Conservation (phyloP, 2,888 invertebrate genomes). For the Mallateleia sp. region DNA sequence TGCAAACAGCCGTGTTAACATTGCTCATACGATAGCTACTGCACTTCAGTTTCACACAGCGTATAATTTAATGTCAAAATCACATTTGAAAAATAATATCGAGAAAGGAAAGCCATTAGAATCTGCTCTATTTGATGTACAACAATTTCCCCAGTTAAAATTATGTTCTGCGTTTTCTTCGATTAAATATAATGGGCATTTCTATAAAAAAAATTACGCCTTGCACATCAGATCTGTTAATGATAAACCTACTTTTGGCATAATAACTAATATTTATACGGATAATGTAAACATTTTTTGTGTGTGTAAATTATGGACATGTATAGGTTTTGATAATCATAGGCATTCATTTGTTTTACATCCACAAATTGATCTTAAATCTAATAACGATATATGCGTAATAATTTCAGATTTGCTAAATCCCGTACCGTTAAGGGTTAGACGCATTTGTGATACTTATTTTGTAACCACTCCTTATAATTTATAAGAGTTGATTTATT, state of each 20-base stretch:
- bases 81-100: constrained; percentile 34
- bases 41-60: constrained; percentile 40
- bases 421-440: too few relatives aligned
- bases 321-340: constrained; percentile 38
- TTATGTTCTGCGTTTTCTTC: constrained; percentile 22
- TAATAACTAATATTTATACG: constrained; percentile 32
- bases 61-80: constrained; percentile 33
- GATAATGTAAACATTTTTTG: constrained; percentile 17
- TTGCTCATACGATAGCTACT: constrained; percentile 38
- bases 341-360: constrained; percentile 26
- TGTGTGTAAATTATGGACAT: constrained; percentile 23
- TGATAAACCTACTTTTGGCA: constrained; percentile 36
- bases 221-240: constrained; percentile 28
- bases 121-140: background rate
- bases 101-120: background rate
- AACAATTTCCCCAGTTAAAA: constrained; percentile 22
- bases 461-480: too few relatives aligned
- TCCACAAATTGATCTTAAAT: constrained; percentile 17
- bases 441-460: too few relatives aligned
- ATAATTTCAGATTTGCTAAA: too few relatives aligned
- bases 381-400: too few relatives aligned
- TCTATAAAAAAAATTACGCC: constrained; percentile 38
- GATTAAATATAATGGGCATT: constrained; percentile 46
- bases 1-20: constrained; percentile 33
- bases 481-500: too few relatives aligned